Evolutionary conservation across 2,113 vertebrate genomes (phyloP).

Genomic region (Halcyon senegalensis): DNA sequence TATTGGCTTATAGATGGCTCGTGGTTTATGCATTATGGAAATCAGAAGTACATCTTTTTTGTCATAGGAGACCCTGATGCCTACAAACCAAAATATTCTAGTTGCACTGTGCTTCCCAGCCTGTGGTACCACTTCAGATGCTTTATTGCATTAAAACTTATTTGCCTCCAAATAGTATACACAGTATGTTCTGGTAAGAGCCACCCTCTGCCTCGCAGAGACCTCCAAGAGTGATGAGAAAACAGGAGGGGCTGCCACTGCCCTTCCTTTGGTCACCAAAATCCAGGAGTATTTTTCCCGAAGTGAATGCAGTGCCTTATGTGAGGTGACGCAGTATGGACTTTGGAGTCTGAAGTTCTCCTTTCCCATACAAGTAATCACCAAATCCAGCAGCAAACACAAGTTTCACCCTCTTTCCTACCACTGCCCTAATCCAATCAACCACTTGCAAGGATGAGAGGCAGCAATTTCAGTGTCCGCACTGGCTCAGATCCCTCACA

Average conservation of each 20-base stretch:
- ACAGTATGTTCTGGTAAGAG: background rate
- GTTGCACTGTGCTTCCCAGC: background rate
- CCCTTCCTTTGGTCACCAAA: background rate
- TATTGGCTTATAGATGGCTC: background rate
- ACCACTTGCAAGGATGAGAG: background rate
- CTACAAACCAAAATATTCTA: background rate
- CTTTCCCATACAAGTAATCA: background rate
- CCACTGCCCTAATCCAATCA: accelerated
- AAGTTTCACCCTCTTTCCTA: background rate
- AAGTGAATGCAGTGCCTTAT: background rate
- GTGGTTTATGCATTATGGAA: background rate
- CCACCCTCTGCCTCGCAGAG: background rate
- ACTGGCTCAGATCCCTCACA: background rate
- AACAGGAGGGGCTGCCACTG: background rate
- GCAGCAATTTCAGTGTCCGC: background rate
- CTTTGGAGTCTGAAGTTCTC: background rate
- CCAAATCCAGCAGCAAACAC: background rate
- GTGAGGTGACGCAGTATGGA: background rate
- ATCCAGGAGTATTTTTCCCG: background rate
- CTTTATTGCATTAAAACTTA: background rate
- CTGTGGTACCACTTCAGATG: background rate
- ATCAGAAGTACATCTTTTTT: background rate
- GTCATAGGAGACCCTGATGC: background rate
- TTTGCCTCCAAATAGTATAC: background rate
- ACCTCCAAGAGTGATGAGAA: background rate